Conservation (phyloP, 1,140 invertebrate genomes). For the Drosophila parvula region DNA sequence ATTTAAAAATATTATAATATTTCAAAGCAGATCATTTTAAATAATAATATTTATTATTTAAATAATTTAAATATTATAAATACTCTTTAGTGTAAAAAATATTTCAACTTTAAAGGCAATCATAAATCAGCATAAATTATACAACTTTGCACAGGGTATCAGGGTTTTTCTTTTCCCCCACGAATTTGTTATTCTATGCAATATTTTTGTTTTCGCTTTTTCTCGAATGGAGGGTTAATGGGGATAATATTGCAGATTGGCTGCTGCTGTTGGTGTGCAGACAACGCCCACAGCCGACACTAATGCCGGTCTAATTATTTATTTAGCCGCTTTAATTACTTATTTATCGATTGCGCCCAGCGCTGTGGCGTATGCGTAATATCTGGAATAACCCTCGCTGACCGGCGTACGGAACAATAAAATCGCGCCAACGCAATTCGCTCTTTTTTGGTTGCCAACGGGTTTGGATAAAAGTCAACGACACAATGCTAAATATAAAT, state of each 20-base stretch:
- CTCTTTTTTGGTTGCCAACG: constrained; percentile 20
- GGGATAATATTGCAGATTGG: constrained; percentile 46
- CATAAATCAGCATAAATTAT: background rate
- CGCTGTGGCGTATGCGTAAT: constrained; percentile 63
- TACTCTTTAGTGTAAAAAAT: background rate
- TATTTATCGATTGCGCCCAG: constrained; percentile 61
- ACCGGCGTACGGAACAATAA: constrained; percentile 14
- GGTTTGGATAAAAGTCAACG: constrained; percentile 56
- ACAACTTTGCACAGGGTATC: constrained; percentile 11
- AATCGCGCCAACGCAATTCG: constrained; percentile 29
- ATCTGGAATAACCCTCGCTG: constrained; percentile 29
- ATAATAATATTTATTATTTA: too few relatives aligned
- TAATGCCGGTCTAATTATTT: constrained; percentile 68
- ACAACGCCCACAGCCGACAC: constrained; percentile 36
- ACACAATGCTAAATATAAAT: constrained; percentile 49
- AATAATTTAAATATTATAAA: too few relatives aligned
- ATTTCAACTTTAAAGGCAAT: background rate
- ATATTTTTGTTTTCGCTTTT: constrained; percentile 7
- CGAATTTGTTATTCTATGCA: constrained; percentile 3
- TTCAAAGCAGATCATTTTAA: too few relatives aligned
- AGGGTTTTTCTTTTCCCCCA: background rate
- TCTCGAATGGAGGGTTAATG: constrained; percentile 16
- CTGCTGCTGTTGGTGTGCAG: constrained; percentile 35
- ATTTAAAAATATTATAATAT: too few relatives aligned
- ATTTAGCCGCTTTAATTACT: constrained; percentile 74